These are phyloP conservation scores for Synergus japonicus DNA, from an alignment of 2,888 invertebrate genomes.

Conservation along the genomic window DNA sequence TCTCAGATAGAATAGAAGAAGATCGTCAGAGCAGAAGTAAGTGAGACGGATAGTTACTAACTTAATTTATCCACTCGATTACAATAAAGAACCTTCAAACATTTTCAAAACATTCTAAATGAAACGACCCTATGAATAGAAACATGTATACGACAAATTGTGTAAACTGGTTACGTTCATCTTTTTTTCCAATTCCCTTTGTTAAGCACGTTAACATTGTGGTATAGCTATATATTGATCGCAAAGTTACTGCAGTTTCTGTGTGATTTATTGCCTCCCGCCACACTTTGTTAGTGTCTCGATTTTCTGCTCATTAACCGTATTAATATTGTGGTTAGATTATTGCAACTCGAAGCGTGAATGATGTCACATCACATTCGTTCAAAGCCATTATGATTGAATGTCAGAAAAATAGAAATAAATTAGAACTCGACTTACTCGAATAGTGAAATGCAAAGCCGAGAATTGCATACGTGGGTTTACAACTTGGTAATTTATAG, in stretches of 20 bases:
- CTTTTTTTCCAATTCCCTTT: conserved; percentile 10
- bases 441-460: conserved; percentile 14
- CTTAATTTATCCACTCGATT: conserved; percentile 19
- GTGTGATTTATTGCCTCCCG: conserved; percentile 25
- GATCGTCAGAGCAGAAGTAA: not conserved
- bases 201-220: not conserved
- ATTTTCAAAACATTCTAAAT: not conserved
- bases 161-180: not conserved
- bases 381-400: not conserved
- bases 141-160: not conserved
- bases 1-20: not conserved
- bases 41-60: not conserved
- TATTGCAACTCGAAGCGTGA: conserved; percentile 22
- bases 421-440: conserved; percentile 13
- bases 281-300: conserved; percentile 24
- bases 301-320: conserved; percentile 37
- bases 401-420: not conserved
- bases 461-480: not conserved
- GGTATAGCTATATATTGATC: not conserved
- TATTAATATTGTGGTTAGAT: conserved; percentile 23
- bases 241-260: conserved; percentile 5
- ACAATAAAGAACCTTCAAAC: conserved; percentile 13
- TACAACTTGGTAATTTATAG: not conserved
- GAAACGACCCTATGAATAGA: not conserved
- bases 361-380: conserved; percentile 33